A percentile compares a stretch with the other conserved stretches of the same genome.
Conservation (phyloP, 2,888 invertebrate genomes). For the Tachystola acroxantha region DNA sequence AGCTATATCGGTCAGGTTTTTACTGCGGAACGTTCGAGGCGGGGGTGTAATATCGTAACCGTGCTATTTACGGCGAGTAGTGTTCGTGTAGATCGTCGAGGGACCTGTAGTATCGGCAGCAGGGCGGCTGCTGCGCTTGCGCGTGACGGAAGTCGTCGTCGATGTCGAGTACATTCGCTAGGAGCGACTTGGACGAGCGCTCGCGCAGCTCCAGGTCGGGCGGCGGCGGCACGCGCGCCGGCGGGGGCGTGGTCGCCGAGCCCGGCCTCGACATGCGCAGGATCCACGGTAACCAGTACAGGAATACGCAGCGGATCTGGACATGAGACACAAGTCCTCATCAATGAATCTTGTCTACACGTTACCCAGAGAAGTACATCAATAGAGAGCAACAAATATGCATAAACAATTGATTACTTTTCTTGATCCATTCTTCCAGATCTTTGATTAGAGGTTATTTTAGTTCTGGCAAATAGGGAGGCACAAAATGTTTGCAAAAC, state of each 20-base stretch:
- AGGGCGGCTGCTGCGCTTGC: conserved; percentile 84
- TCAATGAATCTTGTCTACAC: too few species aligned
- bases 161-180: conserved; percentile 97
- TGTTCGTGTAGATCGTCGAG: conserved; percentile 79
- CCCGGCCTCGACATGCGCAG: conserved; percentile 93
- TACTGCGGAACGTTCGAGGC: conserved; percentile 71
- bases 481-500: too few species aligned
- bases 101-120: conserved; percentile 89
- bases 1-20: conserved; percentile 65
- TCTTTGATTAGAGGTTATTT: too few species aligned
- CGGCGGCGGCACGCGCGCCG: conserved; percentile 86
- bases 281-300: conserved; percentile 98
- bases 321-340: too few species aligned
- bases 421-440: too few species aligned
- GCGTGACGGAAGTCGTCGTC: conserved; percentile 96
- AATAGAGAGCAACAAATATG: too few species aligned
- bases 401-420: conserved; percentile 2
- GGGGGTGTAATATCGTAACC: conserved; percentile 72
- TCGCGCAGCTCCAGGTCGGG: conserved; percentile 93
- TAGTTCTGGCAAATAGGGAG: too few species aligned
- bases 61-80: conserved; percentile 78
- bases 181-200: conserved; percentile 94
- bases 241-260: conserved; percentile 78
- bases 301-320: conserved; percentile 93
- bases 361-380: too few species aligned